A percentile compares a stretch with the other conserved stretches of the same genome.
phyloP scores from a whole-genome alignment of 2,113 vertebrate species.

The Boulengeromyrus knoepffleri region DNA sequence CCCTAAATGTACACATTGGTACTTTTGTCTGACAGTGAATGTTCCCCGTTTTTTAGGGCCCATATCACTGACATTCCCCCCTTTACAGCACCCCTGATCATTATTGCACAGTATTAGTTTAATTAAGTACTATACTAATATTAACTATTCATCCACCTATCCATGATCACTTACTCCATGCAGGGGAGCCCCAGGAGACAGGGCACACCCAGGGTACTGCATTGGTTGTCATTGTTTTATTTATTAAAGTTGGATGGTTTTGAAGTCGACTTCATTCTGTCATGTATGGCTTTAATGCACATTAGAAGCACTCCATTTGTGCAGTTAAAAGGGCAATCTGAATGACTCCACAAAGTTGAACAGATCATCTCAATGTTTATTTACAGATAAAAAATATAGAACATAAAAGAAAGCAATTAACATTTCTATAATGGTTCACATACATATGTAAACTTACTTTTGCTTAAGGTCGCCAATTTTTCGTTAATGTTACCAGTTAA shows the following conservation, averaged over 20 bases:
- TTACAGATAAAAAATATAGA: not conserved
- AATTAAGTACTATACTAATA: no score
- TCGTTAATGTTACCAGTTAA: not conserved
- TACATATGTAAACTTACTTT: not conserved
- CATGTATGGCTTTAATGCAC: not conserved
- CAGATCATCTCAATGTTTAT: not conserved
- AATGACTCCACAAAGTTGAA: not conserved
- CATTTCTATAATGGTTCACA: no score
- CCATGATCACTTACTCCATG: no score
- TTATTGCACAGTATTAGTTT: no score
- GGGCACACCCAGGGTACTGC: not conserved
- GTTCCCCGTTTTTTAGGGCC: no score
- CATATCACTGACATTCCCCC: no score
- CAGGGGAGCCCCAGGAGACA: no score
- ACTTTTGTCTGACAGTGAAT: no score
- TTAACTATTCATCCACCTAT: no score
- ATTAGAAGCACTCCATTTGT: not conserved
- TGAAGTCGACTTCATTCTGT: not conserved
- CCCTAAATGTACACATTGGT: no score
- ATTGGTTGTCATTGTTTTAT: not conserved
- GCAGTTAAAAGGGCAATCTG: not conserved
- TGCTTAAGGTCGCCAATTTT: not conserved
- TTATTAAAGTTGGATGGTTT: not conserved
- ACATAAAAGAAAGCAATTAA: no score
- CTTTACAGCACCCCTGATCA: no score